phyloP scores from a whole-genome alignment of 92 coral and sea anemone genomes.

The Heteractis magnifica region DNA sequence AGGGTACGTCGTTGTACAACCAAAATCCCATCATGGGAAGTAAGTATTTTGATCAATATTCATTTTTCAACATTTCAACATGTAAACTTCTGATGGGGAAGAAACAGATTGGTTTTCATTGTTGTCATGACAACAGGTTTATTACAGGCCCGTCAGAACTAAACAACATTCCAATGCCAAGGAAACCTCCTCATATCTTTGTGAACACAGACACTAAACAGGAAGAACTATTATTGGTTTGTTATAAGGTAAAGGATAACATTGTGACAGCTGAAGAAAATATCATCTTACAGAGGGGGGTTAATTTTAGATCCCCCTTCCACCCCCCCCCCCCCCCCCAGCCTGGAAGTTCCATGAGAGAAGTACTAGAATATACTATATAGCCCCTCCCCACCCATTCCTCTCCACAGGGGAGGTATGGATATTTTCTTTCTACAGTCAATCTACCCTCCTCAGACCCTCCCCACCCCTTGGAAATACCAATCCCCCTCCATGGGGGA shows the following conservation, averaged over 20 bases:
- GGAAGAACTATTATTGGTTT: slow-evolving; percentile 78
- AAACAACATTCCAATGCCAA: slow-evolving; percentile 79
- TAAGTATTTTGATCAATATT: background rate
- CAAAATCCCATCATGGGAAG: slow-evolving; percentile 89
- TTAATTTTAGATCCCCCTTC: no score
- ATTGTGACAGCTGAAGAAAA: background rate
- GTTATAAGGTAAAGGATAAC: slow-evolving; percentile 69
- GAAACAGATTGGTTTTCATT: background rate
- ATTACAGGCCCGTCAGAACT: slow-evolving; percentile 89
- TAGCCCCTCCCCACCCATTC: no score
- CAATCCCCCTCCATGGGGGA: no score
- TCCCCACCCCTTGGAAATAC: no score
- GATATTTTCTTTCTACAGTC: no score
- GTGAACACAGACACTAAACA: slow-evolving; percentile 84
- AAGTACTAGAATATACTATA: no score
- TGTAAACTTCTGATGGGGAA: no score
- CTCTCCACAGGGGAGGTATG: no score
- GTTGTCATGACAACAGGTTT: slow-evolving; percentile 49
- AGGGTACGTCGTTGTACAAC: slow-evolving; percentile 85
- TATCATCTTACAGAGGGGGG: no score
- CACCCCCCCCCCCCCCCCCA: no score
- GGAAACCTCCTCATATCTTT: slow-evolving; percentile 87
- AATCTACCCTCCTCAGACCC: no score
- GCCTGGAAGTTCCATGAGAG: no score
- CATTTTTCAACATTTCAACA: background rate